These are phyloP conservation scores for Enteromius fasciolatus DNA, from an alignment of 2,797 vertebrate genomes.

Conservation along the genomic window DNA sequence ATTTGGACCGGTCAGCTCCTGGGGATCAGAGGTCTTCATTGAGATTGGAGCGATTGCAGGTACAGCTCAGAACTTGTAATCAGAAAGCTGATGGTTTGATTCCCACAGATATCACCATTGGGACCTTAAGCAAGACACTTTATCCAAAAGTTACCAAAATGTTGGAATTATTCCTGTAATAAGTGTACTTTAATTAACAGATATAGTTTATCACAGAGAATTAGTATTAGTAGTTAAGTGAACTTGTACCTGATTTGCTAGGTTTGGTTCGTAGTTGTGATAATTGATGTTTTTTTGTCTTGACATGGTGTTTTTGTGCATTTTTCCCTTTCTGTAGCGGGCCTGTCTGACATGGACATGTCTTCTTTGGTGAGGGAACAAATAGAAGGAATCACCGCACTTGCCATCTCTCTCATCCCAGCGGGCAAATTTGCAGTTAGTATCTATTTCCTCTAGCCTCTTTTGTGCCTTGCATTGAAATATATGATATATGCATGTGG, in stretches of 20 bases:
- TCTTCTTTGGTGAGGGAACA: constrained; percentile 79
- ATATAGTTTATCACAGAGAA: not conserved
- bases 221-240: not conserved
- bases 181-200: not conserved
- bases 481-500: not conserved
- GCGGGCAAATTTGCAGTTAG: constrained; percentile 77
- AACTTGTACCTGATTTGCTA: not conserved
- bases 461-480: not conserved
- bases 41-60: constrained; percentile 81
- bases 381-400: constrained; percentile 77
- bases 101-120: not conserved
- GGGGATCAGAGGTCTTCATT: constrained; percentile 78
- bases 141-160: not conserved
- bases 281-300: not conserved
- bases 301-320: not conserved
- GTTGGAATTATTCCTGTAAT: not conserved
- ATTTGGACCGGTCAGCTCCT: constrained; percentile 76
- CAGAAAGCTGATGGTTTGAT: not conserved
- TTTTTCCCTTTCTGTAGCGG: constrained; percentile 67
- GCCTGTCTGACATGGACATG: constrained; percentile 78
- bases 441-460: not conserved
- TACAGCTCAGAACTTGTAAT: constrained; percentile 54
- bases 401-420: constrained; percentile 73
- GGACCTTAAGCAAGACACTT: not conserved
- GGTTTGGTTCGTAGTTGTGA: not conserved